Percentiles rank a stretch among this genome's conserved stretches.
Conservation (phyloP, 2,113 vertebrate species). For the Eubucco bourcierii region DNA sequence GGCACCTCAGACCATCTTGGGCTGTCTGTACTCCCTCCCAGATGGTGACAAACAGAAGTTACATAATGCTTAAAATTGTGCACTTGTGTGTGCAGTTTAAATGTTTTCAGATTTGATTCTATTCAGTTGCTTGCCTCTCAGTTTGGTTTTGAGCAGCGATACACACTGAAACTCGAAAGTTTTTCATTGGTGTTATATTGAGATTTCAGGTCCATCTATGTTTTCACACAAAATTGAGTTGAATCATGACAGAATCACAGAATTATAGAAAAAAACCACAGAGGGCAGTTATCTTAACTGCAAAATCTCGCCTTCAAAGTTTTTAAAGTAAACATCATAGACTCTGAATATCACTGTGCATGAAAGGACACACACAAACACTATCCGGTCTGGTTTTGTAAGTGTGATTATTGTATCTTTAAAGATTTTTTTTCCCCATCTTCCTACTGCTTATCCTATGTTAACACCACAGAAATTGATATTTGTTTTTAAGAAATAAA, state of each 20-base stretch:
- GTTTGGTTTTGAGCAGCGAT: not conserved
- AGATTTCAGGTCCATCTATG: not conserved
- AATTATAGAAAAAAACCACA: not conserved
- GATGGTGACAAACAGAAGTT: not conserved
- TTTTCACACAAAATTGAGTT: not conserved
- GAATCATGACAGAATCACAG: not conserved
- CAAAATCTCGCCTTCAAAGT: not conserved
- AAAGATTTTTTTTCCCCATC: not conserved
- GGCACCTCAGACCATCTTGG: no score
- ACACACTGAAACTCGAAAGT: not conserved
- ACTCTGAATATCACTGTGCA: not conserved
- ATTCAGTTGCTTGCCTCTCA: no score
- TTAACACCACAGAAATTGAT: not conserved
- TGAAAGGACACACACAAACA: not conserved
- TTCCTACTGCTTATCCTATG: not conserved
- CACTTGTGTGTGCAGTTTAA: rapidly evolving
- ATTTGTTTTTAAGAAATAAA: not conserved
- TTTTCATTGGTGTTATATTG: not conserved
- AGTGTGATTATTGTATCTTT: not conserved
- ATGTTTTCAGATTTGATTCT: not conserved
- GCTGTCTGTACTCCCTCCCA: not conserved
- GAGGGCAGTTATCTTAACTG: not conserved
- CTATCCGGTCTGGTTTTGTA: not conserved
- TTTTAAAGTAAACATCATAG: not conserved
- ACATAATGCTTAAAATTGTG: not conserved